Percentiles rank a stretch among this genome's conserved stretches.
These are phyloP conservation scores for Autographa pulchrina DNA, from an alignment of 2,888 invertebrate genomes.

Conservation along the genomic window DNA sequence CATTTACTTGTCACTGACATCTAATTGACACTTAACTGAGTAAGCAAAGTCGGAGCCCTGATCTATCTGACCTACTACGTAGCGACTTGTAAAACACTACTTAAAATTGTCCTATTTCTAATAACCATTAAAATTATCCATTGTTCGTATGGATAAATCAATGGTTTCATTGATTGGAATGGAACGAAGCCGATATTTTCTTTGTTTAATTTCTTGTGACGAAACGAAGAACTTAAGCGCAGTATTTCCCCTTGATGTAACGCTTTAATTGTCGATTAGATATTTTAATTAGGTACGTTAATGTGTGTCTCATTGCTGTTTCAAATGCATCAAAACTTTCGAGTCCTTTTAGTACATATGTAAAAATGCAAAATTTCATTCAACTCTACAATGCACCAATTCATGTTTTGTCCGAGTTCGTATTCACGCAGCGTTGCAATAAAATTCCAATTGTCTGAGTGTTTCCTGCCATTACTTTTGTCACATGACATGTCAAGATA, in stretches of 20 bases:
- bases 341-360: conserved; percentile 17
- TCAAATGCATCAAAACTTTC: conserved; percentile 38
- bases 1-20: not conserved
- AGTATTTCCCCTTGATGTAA: conserved; percentile 6
- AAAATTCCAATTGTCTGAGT: conserved; percentile 52
- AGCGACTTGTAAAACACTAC: conserved; percentile 43
- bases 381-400: conserved; percentile 53
- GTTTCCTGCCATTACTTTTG: conserved; percentile 56
- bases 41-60: not conserved
- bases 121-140: conserved; percentile 55
- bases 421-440: conserved; percentile 45
- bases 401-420: conserved; percentile 46
- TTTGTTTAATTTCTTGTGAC: conserved; percentile 27
- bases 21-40: not conserved
- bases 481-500: conserved; percentile 27
- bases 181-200: conserved; percentile 46
- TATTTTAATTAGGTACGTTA: conserved; percentile 19
- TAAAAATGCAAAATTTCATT: conserved; percentile 41
- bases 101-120: conserved; percentile 50
- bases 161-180: conserved; percentile 17
- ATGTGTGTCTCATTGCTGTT: conserved; percentile 17
- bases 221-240: conserved; percentile 32
- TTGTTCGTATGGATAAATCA: conserved; percentile 54
- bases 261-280: conserved; percentile 6
- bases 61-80: conserved; percentile 23